These are phyloP conservation scores for Catharus ustulatus DNA, from an alignment of 2,797 vertebrate species.

Conservation along the genomic window DNA sequence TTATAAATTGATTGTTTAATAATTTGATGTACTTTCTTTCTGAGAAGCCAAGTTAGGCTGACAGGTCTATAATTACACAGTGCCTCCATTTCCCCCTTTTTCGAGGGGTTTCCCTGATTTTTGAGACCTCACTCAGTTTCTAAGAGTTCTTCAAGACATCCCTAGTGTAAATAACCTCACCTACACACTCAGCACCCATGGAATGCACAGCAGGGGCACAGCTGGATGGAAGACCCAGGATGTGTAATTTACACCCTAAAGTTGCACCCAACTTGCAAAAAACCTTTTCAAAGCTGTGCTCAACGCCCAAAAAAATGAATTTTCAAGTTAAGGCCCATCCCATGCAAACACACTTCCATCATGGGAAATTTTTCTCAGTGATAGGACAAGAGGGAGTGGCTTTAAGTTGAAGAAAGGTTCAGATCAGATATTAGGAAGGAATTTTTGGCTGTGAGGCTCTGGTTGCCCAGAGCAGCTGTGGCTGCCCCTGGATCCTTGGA, in stretches of 20 bases:
- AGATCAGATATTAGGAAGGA: not conserved
- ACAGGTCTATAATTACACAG: constrained; percentile 49
- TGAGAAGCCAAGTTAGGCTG: constrained; percentile 35
- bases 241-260: not conserved
- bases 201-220: not conserved
- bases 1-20: constrained; percentile 76
- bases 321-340: not conserved
- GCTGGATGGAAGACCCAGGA: not conserved
- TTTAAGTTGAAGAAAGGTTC: not conserved
- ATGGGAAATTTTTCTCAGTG: not conserved
- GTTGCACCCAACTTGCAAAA: not conserved
- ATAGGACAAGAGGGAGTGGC: not conserved
- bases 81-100: not conserved
- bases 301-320: not conserved
- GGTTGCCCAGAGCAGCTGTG: not conserved
- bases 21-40: constrained; percentile 58
- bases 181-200: accelerated
- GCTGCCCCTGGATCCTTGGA: not conserved
- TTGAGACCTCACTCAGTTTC: not conserved
- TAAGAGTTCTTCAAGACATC: not conserved
- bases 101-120: not conserved
- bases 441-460: not conserved
- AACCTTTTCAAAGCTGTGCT: not conserved
- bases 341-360: not conserved
- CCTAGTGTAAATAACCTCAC: not conserved